These are phyloP conservation scores for Mamestra brassicae DNA, from an alignment of 2,888 invertebrate species.

Conservation along the genomic window DNA sequence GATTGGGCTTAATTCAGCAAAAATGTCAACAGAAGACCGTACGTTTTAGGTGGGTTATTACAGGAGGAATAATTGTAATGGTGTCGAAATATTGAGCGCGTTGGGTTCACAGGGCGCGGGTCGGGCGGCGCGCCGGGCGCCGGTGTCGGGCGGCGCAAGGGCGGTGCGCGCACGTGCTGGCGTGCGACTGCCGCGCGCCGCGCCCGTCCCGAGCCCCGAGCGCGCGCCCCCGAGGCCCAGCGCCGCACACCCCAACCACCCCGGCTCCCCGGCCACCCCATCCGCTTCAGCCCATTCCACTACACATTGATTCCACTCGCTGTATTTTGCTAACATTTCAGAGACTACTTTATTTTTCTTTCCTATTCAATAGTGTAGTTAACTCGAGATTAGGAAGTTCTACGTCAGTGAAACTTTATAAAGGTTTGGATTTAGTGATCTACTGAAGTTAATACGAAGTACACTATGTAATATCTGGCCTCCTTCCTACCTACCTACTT, in stretches of 20 bases:
- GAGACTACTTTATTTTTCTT: conserved; percentile 40
- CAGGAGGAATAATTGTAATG: conserved; percentile 43
- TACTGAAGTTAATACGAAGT: not conserved
- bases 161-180: conserved; percentile 87
- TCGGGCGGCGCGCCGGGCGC: conserved; percentile 65
- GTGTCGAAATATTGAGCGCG: conserved; percentile 80
- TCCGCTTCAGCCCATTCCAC: conserved; percentile 61
- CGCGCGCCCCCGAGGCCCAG: conserved; percentile 47
- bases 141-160: conserved; percentile 78
- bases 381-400: conserved; percentile 15
- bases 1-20: conserved; percentile 29
- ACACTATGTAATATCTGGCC: not conserved
- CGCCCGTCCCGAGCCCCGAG: conserved; percentile 74
- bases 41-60: conserved; percentile 40
- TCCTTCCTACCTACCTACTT: not conserved
- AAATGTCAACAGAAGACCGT: conserved; percentile 36
- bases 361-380: conserved; percentile 29
- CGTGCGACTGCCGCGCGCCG: conserved; percentile 87
- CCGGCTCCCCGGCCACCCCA: conserved; percentile 73
- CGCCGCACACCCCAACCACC: conserved; percentile 42
- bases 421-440: not conserved
- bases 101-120: conserved; percentile 77
- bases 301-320: conserved; percentile 71
- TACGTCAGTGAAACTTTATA: not conserved
- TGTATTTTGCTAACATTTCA: conserved; percentile 56